These are phyloP conservation scores for Drosophila histrio DNA, from an alignment of 2,888 invertebrate genomes.

Conservation along the genomic window DNA sequence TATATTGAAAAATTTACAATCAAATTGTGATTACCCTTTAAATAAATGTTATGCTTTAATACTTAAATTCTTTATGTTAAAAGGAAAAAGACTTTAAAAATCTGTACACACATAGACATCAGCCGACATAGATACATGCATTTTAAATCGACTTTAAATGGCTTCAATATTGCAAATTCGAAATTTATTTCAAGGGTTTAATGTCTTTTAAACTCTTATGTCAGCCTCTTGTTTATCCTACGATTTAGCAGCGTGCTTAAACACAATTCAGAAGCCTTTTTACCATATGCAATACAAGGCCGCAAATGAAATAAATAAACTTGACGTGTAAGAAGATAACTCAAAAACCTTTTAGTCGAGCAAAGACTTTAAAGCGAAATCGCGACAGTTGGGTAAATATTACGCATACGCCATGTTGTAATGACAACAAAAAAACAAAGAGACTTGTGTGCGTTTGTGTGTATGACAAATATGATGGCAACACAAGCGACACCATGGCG, in stretches of 20 bases:
- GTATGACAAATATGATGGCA: conserved; percentile 25
- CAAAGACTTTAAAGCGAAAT: conserved; percentile 36
- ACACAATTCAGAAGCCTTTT: conserved; percentile 25
- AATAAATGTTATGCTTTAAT: background rate
- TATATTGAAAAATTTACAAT: too few relatives aligned
- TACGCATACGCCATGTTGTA: conserved; percentile 55
- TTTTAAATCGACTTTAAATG: conserved; percentile 21
- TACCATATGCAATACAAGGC: conserved; percentile 21
- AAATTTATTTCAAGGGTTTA: conserved; percentile 12
- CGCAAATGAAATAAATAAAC: conserved; percentile 33
- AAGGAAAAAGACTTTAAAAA: background rate
- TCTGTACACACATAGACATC: conserved; percentile 4
- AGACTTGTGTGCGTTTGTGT: background rate
- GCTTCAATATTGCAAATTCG: conserved; percentile 13
- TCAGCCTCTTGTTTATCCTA: conserved; percentile 1
- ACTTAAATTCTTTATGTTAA: background rate
- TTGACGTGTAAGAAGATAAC: conserved; percentile 7
- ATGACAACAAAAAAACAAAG: conserved; percentile 6
- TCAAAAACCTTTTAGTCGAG: conserved; percentile 34
- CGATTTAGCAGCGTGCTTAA: conserved; percentile 11
- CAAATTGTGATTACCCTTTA: background rate
- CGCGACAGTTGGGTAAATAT: conserved; percentile 62
- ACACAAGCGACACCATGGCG: conserved; percentile 40
- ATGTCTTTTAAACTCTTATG: background rate
- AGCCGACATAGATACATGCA: background rate